Base-by-base conservation (phyloP, 2,888 invertebrate species). In the Nebria salina region DNA sequence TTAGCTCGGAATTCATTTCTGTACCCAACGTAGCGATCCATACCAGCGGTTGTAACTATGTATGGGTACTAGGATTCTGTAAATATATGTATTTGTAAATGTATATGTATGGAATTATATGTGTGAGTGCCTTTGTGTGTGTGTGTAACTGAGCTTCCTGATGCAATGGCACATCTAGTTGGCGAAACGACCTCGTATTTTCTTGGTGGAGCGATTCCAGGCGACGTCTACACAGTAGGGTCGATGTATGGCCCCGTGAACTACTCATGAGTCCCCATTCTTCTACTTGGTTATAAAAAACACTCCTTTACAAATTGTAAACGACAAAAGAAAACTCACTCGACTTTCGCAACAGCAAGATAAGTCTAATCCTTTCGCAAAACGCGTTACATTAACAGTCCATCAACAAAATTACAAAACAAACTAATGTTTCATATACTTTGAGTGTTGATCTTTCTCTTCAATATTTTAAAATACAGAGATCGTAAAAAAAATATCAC, bases 1-100 rank as follows among this genome's bases (percentile, higher is more conserved):
- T 84, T 85, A 85, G 85, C 85, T 85, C 85, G 85, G 86, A 88
- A 88, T 88, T 87, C 87, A 88, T 87, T 87, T 86, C 6, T 54
- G 86, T 85, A 85, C 86, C 70, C 68, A 15, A 68, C 68, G 26
- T 34, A 5, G 73, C 70, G 26, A 7, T 11, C 70, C 25, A 9
- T 70, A 25, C 20, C 1, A 20, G 6, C 13, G 20, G 25, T 26
- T 70, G 70, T 54, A 54, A 54, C 54, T 54, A 5, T 54, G 54
- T 54, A 54, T 54, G 13, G 2, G 54, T 54, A 3, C 54, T 5
- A 1, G 54, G 4, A 54, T 54, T 8, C 54, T 54, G 8, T 54
- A 54, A 54, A 54, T 54, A 54, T 54, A 54, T 54, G 54, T 54
- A 54, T 54, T 7, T 54, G 6, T 54, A 8, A 11, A 8, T 54